Evolutionary conservation across 2,797 vertebrate genomes (phyloP).

Genomic region (Garrulus glandarius): DNA sequence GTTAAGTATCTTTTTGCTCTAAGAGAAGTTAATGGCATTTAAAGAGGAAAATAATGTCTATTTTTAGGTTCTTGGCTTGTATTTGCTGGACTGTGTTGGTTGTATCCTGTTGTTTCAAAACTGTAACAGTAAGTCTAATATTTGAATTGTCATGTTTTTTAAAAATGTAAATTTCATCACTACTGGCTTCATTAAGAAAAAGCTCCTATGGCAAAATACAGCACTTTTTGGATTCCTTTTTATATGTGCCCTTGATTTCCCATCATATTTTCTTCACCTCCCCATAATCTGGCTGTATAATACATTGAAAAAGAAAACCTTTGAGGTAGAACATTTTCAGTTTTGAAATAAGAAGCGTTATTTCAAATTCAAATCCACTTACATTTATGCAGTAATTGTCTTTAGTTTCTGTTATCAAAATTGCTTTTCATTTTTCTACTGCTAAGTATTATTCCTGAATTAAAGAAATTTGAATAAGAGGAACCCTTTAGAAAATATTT

Average conservation of each 20-base stretch:
- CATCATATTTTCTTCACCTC: background rate
- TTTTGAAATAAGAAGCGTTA: background rate
- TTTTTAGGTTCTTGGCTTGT: background rate
- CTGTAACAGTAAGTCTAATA: background rate
- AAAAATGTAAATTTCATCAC: background rate
- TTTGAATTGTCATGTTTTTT: background rate
- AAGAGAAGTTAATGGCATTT: background rate
- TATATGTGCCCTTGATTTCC: background rate
- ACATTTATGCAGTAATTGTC: background rate
- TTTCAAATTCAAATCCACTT: conserved; percentile 10
- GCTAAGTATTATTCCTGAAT: background rate
- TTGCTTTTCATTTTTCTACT: background rate
- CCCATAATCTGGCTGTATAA: background rate
- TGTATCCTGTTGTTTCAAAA: background rate
- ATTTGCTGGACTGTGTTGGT: background rate
- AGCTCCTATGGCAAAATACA: background rate
- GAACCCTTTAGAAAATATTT: background rate
- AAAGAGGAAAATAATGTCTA: background rate
- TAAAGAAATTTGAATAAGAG: background rate
- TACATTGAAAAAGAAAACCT: background rate
- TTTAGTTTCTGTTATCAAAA: background rate
- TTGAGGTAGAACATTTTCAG: background rate
- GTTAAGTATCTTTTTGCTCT: background rate
- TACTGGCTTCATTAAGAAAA: background rate
- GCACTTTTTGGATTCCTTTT: background rate